Evolutionary conservation across 1,140 invertebrate genomes (phyloP).

Genomic region (Drosophila ohnishii): DNA sequence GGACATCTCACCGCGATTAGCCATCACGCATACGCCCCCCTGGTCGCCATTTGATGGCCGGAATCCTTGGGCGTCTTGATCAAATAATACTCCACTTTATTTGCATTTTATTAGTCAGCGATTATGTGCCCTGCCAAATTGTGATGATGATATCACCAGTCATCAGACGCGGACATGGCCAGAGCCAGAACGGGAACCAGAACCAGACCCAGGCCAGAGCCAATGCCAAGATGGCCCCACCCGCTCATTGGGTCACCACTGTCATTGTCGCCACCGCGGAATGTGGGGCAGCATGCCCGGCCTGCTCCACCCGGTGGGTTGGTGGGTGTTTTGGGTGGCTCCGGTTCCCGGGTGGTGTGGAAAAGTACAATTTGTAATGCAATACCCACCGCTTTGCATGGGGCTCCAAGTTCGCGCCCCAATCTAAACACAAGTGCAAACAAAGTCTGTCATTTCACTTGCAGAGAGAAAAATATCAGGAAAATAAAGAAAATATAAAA

Average conservation of each 20-base stretch:
- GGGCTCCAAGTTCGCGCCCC: slow-evolving; percentile 41
- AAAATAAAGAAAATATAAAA: not conserved
- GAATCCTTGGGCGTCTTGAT: slow-evolving; percentile 34
- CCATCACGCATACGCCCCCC: slow-evolving; percentile 32
- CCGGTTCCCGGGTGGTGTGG: slow-evolving; percentile 44
- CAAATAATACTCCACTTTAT: slow-evolving; percentile 62
- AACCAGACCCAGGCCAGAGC: slow-evolving; percentile 9
- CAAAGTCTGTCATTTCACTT: slow-evolving; percentile 34
- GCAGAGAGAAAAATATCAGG: slow-evolving; percentile 22
- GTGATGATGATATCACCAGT: slow-evolving; percentile 75
- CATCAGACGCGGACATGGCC: slow-evolving; percentile 36
- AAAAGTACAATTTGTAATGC: slow-evolving; percentile 78
- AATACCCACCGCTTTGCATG: slow-evolving; percentile 73
- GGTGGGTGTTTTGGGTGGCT: slow-evolving; percentile 11
- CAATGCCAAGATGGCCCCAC: slow-evolving; percentile 43
- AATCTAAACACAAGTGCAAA: slow-evolving; percentile 56
- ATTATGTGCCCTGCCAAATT: slow-evolving; percentile 75
- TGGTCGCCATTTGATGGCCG: slow-evolving; percentile 10
- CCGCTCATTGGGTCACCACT: slow-evolving; percentile 26
- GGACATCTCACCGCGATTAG: slow-evolving; percentile 1
- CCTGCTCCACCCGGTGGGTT: slow-evolving; percentile 19
- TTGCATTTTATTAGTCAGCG: slow-evolving; percentile 73
- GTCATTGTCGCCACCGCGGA: slow-evolving; percentile 52
- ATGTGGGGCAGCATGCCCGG: slow-evolving; percentile 36
- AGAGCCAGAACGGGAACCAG: slow-evolving; percentile 21